Evolutionary conservation across 2,113 vertebrate species (phyloP).

Genomic region (Nycticorax nycticorax): DNA sequence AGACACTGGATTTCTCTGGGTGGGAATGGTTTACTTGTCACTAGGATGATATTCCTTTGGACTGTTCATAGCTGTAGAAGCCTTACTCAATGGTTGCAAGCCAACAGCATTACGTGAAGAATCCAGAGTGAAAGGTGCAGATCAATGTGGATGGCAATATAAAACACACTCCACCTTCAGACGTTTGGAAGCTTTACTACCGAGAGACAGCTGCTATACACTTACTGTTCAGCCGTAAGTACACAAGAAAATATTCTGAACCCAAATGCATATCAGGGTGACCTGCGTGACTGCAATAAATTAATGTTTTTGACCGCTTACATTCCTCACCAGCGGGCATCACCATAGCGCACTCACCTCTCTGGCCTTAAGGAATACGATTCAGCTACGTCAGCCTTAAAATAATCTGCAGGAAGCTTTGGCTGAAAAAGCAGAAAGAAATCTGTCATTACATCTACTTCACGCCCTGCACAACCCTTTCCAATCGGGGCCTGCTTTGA

Average conservation of each 20-base stretch:
- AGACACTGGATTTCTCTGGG: not conserved
- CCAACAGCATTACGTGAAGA: not conserved
- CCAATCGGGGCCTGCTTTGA: not conserved
- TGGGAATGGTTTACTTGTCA: not conserved
- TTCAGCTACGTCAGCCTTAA: not conserved
- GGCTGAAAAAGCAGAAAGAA: not conserved
- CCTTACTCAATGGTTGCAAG: not conserved
- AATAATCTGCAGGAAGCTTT: not conserved
- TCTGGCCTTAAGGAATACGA: not conserved
- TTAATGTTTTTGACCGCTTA: not conserved
- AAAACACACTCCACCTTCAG: not conserved
- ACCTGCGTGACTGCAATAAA: not conserved
- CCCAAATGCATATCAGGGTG: not conserved
- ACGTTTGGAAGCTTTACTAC: not conserved
- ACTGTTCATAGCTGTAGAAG: not conserved
- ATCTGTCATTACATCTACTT: not conserved
- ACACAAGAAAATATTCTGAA: not conserved
- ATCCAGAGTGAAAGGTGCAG: not conserved
- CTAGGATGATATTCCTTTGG: not conserved
- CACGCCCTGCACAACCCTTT: not conserved
- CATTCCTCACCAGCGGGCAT: not conserved
- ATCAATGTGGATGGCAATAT: not conserved
- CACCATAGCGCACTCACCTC: not conserved
- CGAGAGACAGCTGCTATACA: not conserved
- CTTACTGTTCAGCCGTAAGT: not conserved